Percentiles rank a stretch among this genome's conserved stretches.
Conservation (phyloP, 1,140 invertebrate species). For the Formica exsecta region DNA sequence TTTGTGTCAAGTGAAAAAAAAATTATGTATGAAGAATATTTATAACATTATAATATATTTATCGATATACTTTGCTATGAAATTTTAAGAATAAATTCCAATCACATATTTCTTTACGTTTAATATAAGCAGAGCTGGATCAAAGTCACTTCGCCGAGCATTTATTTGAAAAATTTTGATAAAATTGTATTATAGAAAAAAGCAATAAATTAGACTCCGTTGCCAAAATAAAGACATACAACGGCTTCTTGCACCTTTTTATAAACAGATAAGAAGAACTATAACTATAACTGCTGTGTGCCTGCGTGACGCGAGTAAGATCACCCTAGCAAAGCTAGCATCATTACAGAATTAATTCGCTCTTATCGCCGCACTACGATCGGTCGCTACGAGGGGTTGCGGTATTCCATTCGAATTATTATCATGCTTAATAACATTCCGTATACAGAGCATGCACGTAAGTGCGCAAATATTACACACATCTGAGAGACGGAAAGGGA, state of each 20-base stretch:
- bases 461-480: slow-evolving; percentile 48
- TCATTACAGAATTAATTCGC: slow-evolving; percentile 58
- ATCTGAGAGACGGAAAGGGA: background rate
- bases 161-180: slow-evolving; percentile 6
- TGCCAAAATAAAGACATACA: background rate
- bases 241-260: slow-evolving; percentile 5
- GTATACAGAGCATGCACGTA: slow-evolving; percentile 31
- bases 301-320: slow-evolving; percentile 49
- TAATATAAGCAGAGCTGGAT: background rate
- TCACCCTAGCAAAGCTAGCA: slow-evolving; percentile 44
- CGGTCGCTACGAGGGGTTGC: slow-evolving; percentile 43
- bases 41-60: slow-evolving; percentile 7
- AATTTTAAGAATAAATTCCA: background rate
- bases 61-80: background rate
- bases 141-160: background rate
- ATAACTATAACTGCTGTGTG: slow-evolving; percentile 4
- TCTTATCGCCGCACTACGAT: slow-evolving; percentile 52
- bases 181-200: slow-evolving; percentile 4
- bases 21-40: background rate
- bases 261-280: slow-evolving; percentile 26
- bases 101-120: background rate
- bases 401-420: slow-evolving; percentile 58
- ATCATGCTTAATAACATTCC: slow-evolving; percentile 59
- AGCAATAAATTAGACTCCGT: background rate
- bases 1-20: background rate